Percentiles rank a stretch among this genome's conserved stretches.
Conservation (phyloP, 2,113 vertebrate species). For the Leiothrix lutea region DNA sequence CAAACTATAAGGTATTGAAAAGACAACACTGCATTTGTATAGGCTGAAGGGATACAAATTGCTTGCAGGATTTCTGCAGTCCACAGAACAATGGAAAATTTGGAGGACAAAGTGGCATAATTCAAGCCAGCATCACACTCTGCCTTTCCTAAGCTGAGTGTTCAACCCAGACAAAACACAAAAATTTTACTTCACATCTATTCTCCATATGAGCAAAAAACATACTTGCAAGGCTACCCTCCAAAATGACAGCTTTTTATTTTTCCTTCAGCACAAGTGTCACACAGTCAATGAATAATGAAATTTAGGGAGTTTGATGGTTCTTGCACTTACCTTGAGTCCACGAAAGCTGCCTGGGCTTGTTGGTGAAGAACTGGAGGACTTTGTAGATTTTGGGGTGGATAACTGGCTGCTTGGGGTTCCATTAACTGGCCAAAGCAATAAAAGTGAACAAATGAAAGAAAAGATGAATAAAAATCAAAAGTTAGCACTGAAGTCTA, state of each 20-base stretch:
- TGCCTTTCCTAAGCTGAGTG: background rate
- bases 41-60: background rate
- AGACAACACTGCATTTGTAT: background rate
- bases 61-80: background rate
- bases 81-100: background rate
- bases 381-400: conserved; percentile 90
- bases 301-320: background rate
- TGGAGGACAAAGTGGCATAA: background rate
- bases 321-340: conserved; percentile 81
- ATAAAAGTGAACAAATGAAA: conserved; percentile 17
- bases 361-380: conserved; percentile 92
- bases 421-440: conserved; percentile 84
- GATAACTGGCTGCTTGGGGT: conserved; percentile 88
- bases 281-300: background rate
- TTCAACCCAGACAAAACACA: background rate
- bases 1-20: background rate
- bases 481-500: background rate
- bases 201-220: background rate
- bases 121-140: background rate
- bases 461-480: background rate
- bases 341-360: conserved; percentile 84
- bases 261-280: background rate
- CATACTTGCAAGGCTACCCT: background rate
- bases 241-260: background rate
- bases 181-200: background rate